Conservation (phyloP, 2,113 vertebrate genomes). For the Amphiprion ocellaris region DNA sequence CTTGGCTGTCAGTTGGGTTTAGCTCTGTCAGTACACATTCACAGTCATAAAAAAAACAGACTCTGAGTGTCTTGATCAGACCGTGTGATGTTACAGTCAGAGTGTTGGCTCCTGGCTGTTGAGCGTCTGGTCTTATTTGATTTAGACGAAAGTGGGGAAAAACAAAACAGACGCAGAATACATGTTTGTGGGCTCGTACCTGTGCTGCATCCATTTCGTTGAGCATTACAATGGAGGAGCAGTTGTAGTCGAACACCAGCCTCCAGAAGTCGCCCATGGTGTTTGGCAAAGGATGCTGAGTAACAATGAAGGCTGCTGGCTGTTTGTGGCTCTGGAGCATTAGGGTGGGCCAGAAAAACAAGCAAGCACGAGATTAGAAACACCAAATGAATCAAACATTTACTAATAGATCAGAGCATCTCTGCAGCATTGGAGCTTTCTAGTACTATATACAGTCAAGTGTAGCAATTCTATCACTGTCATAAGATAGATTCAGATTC, state of each 20-base stretch:
- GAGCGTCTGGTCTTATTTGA: background rate
- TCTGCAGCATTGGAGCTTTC: background rate
- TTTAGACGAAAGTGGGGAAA: background rate
- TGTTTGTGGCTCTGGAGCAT: constrained; percentile 95
- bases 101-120: constrained; percentile 6
- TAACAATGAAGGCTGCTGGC: constrained; percentile 98
- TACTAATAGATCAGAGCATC: background rate
- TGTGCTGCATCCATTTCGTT: constrained; percentile 97
- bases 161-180: background rate
- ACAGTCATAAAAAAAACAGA: constrained; percentile 13
- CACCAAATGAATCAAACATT: background rate
- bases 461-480: too few species aligned
- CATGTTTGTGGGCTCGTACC: constrained; percentile 76
- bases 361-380: background rate
- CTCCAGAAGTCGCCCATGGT: constrained; percentile 98
- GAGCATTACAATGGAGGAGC: constrained; percentile 97
- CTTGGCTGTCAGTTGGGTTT: background rate
- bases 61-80: constrained; percentile 3
- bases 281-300: constrained; percentile 97
- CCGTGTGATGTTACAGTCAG: background rate
- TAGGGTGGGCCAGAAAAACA: constrained; percentile 25
- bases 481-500: too few species aligned
- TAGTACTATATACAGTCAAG: background rate
- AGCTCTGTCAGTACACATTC: background rate
- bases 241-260: constrained; percentile 98